A percentile compares a stretch with the other conserved stretches of the same genome.
These are phyloP conservation scores for Phyto melanocephala DNA, from an alignment of 2,888 invertebrate species.

Conservation along the genomic window DNA sequence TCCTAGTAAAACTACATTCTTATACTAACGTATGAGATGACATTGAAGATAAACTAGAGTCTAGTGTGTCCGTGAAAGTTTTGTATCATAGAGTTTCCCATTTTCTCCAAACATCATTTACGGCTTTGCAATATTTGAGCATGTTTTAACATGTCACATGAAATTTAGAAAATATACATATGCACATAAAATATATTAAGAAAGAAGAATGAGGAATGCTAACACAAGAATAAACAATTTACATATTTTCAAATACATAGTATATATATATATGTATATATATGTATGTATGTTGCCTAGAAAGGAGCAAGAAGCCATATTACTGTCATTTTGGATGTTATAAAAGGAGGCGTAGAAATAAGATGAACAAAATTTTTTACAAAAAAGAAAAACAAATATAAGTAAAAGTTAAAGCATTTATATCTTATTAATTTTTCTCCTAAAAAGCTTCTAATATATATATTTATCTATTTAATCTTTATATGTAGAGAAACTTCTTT, in stretches of 20 bases:
- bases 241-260: conserved; percentile 3
- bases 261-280: too few relatives aligned
- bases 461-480: too few relatives aligned
- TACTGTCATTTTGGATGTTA: not conserved
- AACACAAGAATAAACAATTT: conserved; percentile 15
- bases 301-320: conserved; percentile 20
- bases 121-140: conserved; percentile 50
- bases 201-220: not conserved
- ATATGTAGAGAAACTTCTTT: too few relatives aligned
- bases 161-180: conserved; percentile 20
- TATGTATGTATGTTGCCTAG: too few relatives aligned
- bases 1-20: not conserved
- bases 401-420: too few relatives aligned
- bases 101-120: not conserved
- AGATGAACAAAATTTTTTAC: not conserved
- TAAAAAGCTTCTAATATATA: not conserved
- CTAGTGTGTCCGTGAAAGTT: conserved; percentile 52
- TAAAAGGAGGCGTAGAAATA: not conserved
- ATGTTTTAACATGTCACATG: conserved; percentile 62
- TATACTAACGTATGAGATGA: too few relatives aligned
- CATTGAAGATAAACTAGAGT: conserved; percentile 62
- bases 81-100: conserved; percentile 35
- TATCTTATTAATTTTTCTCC: too few relatives aligned
- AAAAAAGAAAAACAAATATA: not conserved
- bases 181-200: not conserved